Base-by-base conservation (phyloP, 2,888 invertebrate species). In the Lepetodrilus schrolli region DNA sequence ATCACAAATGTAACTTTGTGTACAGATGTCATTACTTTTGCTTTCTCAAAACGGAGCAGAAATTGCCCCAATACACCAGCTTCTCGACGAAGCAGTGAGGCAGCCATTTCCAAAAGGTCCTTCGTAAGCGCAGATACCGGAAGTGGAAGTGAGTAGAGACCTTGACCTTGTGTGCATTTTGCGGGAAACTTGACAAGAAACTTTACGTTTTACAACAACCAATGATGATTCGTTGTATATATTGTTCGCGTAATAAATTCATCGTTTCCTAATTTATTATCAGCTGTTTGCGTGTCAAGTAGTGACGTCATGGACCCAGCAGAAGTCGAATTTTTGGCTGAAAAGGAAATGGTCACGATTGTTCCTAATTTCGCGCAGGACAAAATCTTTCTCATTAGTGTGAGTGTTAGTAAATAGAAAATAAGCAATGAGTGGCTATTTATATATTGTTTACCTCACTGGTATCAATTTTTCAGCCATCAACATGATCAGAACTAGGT, bases 341-440 rank as follows among this genome's bases (percentile, higher is more conserved):
- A 98, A 91, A 95, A 96, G 84, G 93, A 94, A 85, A 91, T 92
- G 66, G 93, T 98, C 21, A 94, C 94, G 80, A 94, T 99, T 13
- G 94, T 97, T 80, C 98, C 98, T 0, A 97, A 96, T 88, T 98
- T 98, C 89, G 93, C 93, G 17, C 94, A 95, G 85, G 94, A 90
- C 13, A 88, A 87, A 75, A 89, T 93, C 49, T 91, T 90, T 83
- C 82, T 92, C 66, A 90, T 91, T 23, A 85, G 88, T 58, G 90
- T 90, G 82, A 83, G 85, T 83, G 10, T n/a, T n/a, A n/a, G n/a
- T n/a, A n/a, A n/a, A n/a, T n/a, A n/a, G n/a, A n/a, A n/a, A n/a
- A n/a, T n/a, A n/a, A n/a, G n/a, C n/a, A n/a, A n/a, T n/a, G n/a
- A n/a, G n/a, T n/a, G n/a, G n/a, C n/a, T n/a, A n/a, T n/a, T n/a